Evolutionary conservation across 2,797 vertebrate species (phyloP), one percentile per base, ranked within the genome.

Genomic region (Myotis vivesi): DNA sequence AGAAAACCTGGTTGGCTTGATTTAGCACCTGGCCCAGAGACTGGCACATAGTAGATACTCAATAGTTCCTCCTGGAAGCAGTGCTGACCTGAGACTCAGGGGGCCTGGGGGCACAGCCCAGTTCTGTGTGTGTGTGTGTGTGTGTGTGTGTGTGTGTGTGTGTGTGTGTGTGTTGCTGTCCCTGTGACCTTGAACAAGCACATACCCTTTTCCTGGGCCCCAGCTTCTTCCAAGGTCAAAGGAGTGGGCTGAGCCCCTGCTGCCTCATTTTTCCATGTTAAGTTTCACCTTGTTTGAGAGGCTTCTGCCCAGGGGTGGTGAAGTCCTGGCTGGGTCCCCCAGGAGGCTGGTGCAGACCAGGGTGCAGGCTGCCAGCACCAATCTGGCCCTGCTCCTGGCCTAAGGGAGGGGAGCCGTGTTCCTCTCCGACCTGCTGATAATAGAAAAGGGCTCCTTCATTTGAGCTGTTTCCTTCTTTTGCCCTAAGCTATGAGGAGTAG

Each of bases 401-500:
- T 97, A 98, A 98, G 98, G 97, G 98, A 97, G 96, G 96, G 98
- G 98, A 98, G 97, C 97, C 75, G 97, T 73, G 97, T 97, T 97
- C 97, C 98, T 98, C 98, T 98, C 97, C 97, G 98, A 98, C 98
- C 98, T 98, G 98, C 97, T 97, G 98, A 98, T 98, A 98, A 98
- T 98, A 98, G 98, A 98, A 98, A 98, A 96, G 95, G 53, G 93
- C 97, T 98, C 97, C 98, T 98, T 98, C 98, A 98, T 98, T 98
- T 98, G 99, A 98, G 98, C 98, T 97, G 97, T 98, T 98, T 98
- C 98, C 95, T 96, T 96, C 98, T 98, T 95, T 98, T 92, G 97
- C 99, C 98, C 97, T 94, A 97, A 98, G 99, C 98, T 98, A 98
- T 92, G 98, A 98, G 98, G 97, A 98, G 98, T 98, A 98, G 98